Percentiles rank a stretch among this genome's conserved stretches.
These are phyloP conservation scores for Megalops atlanticus DNA, from an alignment of 2,113 vertebrate genomes.

Conservation along the genomic window DNA sequence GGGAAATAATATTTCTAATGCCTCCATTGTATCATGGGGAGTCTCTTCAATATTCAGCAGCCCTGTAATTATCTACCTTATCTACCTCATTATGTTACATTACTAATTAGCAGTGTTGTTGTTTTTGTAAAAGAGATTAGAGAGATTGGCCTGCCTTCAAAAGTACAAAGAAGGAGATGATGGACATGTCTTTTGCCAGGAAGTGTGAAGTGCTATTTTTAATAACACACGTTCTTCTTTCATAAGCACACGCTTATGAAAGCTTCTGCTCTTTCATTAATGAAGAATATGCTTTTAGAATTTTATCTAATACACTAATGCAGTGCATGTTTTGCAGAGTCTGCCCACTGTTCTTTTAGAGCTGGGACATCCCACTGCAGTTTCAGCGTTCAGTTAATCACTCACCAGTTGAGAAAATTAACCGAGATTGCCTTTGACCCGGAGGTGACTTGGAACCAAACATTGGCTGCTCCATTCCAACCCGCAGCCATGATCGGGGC, in stretches of 20 bases:
- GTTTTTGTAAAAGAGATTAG: constrained; percentile 16
- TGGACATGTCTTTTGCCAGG: neutral
- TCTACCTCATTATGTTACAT: constrained; percentile 21
- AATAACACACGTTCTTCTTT: neutral
- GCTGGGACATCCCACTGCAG: too few species aligned
- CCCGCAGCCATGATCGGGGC: neutral
- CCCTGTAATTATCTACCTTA: constrained; percentile 14
- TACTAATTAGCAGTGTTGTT: constrained; percentile 2
- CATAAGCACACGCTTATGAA: too few species aligned
- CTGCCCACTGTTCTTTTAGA: too few species aligned
- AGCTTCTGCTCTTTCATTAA: too few species aligned
- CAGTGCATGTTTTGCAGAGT: too few species aligned
- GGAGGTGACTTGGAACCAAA: neutral
- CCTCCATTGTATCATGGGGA: neutral
- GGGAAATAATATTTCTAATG: neutral
- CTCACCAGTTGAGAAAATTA: neutral
- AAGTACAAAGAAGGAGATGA: neutral
- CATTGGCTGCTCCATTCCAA: neutral
- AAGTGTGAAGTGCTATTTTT: neutral
- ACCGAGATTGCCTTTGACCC: neutral
- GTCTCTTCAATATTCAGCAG: neutral
- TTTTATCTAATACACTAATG: too few species aligned
- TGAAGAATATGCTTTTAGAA: too few species aligned
- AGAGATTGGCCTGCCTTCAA: neutral
- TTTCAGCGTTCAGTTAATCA: neutral